Evolutionary conservation across 2,113 vertebrate genomes (phyloP), one percentile per base, ranked within the genome.

Genomic region (Malurus alboscapulatus): DNA sequence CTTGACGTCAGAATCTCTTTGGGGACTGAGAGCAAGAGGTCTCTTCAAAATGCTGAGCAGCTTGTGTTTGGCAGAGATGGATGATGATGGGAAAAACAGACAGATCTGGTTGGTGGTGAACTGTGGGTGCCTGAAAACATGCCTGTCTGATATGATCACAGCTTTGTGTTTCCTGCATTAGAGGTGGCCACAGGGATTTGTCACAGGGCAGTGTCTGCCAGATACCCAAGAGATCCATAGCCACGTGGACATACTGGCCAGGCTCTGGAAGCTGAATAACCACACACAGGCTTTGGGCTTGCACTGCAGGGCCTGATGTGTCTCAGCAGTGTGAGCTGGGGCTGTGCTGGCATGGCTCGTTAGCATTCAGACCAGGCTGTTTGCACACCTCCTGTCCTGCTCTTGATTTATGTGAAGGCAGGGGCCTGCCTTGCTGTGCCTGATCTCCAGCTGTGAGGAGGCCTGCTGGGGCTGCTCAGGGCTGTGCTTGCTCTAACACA

Each of bases 101-200:
- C 36, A 0, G n/a, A 34, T 38, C 27, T 84, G 44, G 24, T 47
- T 69, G 36, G 55, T 83, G 80, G 45, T 91, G 87, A 92, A 12
- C 63, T 45, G 34, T 15, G 36, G 27, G 63, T 83, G 72, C 68
- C 68, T 94, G n/a, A 32, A 16, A 78, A 76, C 48, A 24, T 1
- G 1, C 57, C 27, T 29, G 21, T 66, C 55, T 61, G 13, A 80
- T 73, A 69, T 53, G 51, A 72, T 76, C 38, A 14, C 59, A 48
- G 53, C 0, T 0, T 27, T 47, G 63, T 15, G 1, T 55, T 72
- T 81, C 47, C 50, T 0, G 0, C 21, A 2, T 68, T 62, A 54
- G 78, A 30, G 61, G 30, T 75, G 53, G 32, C 54, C 53, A 1
- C 14, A 34, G 92, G 58, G 67, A 38, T 78, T 92, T 82, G 36